Base-by-base conservation (phyloP, 2,888 invertebrate species). In the Drosophila subsilvestris region DNA sequence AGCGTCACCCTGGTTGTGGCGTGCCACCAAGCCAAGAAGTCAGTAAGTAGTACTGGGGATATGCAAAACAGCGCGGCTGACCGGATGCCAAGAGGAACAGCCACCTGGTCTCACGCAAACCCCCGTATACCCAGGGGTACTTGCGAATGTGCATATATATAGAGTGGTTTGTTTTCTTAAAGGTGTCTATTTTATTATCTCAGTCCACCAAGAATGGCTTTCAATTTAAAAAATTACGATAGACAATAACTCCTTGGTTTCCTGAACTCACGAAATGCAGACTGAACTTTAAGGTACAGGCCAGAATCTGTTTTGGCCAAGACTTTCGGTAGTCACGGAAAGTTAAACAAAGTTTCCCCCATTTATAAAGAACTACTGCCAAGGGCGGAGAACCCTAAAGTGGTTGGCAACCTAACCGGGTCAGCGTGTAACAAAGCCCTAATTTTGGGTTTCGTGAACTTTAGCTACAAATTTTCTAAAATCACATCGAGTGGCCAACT, bases 401-500 rank as follows among this genome's bases (percentile, higher is more conserved):
- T 37, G 14, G 14, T 37, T 37, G 37, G 37, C 37, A 12, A 37
- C 37, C 37, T 37, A 37, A 65, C 29, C 47, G 70, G 57, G 65
- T 69, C 70, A 69, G 42, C 22, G 32, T 22, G 18, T 70, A 48
- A 58, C 47, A 65, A 47, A 69, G 65, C 10, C 57, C 55, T 69
- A 68, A 47, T 68, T 69, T 73, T 50, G n/a, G 49, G 55, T 63
- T 51, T 56, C 74, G 66, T 70, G 74, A 74, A 56, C 27, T 70
- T 65, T 53, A 53, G 68, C 63, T 49, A 62, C 69, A 42, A 54
- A 73, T 37, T 49, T 44, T 49, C 70, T 42, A 57, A 65, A 66
- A 66, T 66, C 65, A 66, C 42, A 56, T 48, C 43, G 70, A 57
- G 70, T 47, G 47, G 70, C 62, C 47, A 45, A 56, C 47, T 25